These are phyloP conservation scores for Pteronura brasiliensis DNA, from an alignment of 2,113 vertebrate species.

Conservation along the genomic window DNA sequence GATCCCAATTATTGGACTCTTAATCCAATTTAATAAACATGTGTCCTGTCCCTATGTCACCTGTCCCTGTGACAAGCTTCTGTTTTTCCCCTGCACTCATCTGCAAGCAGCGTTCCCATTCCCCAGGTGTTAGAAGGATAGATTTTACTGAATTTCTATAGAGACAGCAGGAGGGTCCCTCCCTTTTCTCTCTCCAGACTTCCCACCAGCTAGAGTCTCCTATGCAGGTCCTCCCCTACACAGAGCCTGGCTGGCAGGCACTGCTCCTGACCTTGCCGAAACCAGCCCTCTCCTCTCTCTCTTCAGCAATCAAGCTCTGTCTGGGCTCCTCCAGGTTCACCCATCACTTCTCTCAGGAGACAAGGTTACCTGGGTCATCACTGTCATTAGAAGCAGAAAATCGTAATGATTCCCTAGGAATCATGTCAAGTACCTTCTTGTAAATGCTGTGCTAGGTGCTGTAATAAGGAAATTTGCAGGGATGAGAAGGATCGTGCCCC, in stretches of 20 bases:
- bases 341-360: neutral
- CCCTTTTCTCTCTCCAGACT: neutral
- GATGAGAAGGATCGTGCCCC: neutral
- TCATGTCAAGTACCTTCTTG: neutral
- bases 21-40: neutral
- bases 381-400: neutral
- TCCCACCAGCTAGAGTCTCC: neutral
- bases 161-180: neutral
- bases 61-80: neutral
- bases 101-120: neutral
- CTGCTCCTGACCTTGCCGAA: accelerated
- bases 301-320: neutral
- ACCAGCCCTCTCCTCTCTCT: neutral
- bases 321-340: neutral
- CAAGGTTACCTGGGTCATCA: neutral
- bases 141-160: neutral
- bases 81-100: neutral
- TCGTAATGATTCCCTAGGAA: neutral
- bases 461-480: neutral
- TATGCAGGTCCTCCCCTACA: accelerated
- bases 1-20: neutral
- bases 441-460: neutral
- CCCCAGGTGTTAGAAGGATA: neutral
- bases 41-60: neutral
- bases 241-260: neutral